Base-by-base conservation (phyloP, 1,140 invertebrate genomes). In the Tetramorium alpestre region DNA sequence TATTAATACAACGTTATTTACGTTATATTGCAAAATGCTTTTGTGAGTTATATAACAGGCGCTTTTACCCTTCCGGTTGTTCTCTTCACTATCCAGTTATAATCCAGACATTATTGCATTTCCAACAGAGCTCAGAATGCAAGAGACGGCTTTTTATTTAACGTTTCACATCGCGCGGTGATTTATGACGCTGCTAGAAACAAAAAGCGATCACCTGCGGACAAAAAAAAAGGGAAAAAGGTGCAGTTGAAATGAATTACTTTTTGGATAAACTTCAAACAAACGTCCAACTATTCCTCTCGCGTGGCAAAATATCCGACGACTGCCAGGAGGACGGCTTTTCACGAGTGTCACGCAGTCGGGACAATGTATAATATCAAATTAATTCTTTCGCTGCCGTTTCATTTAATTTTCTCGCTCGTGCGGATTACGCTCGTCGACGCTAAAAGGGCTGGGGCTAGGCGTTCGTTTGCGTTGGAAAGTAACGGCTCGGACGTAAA, bases 111-210 rank as follows among this genome's bases (percentile, higher is more conserved):
- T 58, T 58, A 73, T 75, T 84, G 67, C 69, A 49, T 75, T 84
- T 84, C 56, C 80, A 84, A 33, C 78, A 44, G 49, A 81, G 22
- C 77, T 73, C 67, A 58, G 38, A 44, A 58, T 58, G 38, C 80
- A 73, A 82, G 67, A 73, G 80, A 73, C 69, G 47, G 69, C 54
- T 84, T 75, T 82, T 84, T 75, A 60, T 82, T 84, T 75, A 60
- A 84, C 69, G 41, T 82, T 82, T 82, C 70, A 47, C 28, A 62
- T 81, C 62, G 47, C 77, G 22, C 60, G 28, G 33, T 60, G 69
- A 75, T 60, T 84, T 84, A 75, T 60, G n/a, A n/a, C 41, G 69
- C 54, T 11, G 25, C 41, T 60, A 38, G 44, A 44, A 60, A 62
- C 41, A 75, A 73, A 84, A 75, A 75, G 38, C 51, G 51, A 82